Evolutionary conservation across 2,888 invertebrate species (phyloP).

Genomic region (Brachypalpus laphriformis): DNA sequence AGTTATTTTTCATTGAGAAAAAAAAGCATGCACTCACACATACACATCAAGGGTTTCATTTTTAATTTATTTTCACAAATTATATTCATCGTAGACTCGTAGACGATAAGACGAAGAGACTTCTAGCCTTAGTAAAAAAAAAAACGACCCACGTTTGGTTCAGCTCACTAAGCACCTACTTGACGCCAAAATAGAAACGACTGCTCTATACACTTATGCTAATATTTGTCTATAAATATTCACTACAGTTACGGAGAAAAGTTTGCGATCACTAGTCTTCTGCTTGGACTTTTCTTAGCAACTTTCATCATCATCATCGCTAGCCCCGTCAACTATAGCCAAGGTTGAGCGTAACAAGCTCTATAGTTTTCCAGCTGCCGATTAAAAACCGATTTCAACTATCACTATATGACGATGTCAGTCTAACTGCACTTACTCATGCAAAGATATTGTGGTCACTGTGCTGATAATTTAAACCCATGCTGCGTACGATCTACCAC

Average conservation of each 20-base stretch:
- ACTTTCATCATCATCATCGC: too few species aligned
- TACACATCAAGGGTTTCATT: constrained; percentile 47
- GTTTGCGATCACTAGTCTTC: not conserved
- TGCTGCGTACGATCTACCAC: too few species aligned
- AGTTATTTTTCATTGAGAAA: constrained; percentile 52
- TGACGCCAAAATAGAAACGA: constrained; percentile 36
- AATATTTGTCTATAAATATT: constrained; percentile 12
- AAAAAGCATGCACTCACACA: not conserved
- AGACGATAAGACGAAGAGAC: constrained; percentile 7
- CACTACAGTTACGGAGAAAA: not conserved
- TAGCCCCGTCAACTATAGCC: too few species aligned
- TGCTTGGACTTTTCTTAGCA: too few species aligned
- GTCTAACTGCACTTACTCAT: too few species aligned
- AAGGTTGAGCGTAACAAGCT: too few species aligned
- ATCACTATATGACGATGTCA: too few species aligned
- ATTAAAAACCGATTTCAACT: too few species aligned
- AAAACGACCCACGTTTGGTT: constrained; percentile 10
- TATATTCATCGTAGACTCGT: constrained; percentile 5
- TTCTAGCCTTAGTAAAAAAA: not conserved
- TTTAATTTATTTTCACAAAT: constrained; percentile 62
- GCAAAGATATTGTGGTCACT: too few species aligned
- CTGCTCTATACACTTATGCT: constrained; percentile 35
- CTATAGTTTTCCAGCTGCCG: too few species aligned
- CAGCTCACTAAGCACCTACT: constrained; percentile 58
- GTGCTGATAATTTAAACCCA: too few species aligned